A percentile compares a stretch with the other conserved stretches of the same genome.
Conservation (phyloP, 2,797 vertebrate genomes). For the Falco columbarius region DNA sequence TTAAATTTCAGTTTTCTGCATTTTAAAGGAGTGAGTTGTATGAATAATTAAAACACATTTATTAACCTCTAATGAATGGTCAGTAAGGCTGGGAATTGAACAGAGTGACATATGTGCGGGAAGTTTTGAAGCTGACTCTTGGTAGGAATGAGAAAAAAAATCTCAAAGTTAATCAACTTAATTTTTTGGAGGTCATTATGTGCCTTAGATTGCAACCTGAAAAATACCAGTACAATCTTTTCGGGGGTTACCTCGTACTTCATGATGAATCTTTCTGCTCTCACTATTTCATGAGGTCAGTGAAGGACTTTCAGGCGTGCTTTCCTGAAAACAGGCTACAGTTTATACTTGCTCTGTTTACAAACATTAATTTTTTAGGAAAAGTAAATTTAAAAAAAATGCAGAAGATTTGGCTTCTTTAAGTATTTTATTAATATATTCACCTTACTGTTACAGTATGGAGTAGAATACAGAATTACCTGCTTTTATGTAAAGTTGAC, state of each 20-base stretch:
- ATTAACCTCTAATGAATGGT: not conserved
- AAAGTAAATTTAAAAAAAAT: not conserved
- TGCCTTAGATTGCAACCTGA: not conserved
- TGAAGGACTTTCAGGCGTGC: not conserved
- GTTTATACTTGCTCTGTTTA: not conserved
- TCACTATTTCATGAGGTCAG: not conserved
- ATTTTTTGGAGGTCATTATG: not conserved
- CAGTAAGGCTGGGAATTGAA: not conserved
- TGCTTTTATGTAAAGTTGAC: not conserved
- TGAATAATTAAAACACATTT: constrained; percentile 34
- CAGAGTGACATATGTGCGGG: not conserved
- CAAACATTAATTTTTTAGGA: not conserved
- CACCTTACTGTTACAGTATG: not conserved
- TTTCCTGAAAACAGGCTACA: not conserved
- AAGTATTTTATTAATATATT: not conserved
- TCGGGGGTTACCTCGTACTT: not conserved
- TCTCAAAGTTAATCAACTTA: not conserved
- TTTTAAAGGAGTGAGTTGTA: not conserved
- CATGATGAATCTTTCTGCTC: not conserved
- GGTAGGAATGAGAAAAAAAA: not conserved
- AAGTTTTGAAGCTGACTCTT: not conserved
- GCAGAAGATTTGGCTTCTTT: not conserved
- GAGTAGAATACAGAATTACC: not conserved
- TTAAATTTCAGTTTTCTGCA: not conserved
- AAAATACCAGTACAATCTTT: not conserved